phyloP scores from a whole-genome alignment of 2,113 vertebrate species.

The Willisornis vidua region DNA sequence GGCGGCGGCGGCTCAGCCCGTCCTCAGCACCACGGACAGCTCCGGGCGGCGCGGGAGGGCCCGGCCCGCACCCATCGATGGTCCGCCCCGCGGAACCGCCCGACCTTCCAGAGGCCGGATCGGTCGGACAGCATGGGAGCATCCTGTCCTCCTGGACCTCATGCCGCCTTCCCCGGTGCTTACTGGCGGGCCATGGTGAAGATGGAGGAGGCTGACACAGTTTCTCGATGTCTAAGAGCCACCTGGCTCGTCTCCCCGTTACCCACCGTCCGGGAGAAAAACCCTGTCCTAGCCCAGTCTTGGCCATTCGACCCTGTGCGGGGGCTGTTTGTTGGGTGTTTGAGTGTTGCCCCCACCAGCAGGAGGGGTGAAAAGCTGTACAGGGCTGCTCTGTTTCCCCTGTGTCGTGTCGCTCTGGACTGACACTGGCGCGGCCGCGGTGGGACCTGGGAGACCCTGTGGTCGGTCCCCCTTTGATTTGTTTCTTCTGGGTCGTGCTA shows the following conservation, averaged over 20 bases:
- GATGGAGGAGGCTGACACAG: neutral
- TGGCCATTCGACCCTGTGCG: neutral
- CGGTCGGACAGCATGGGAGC: accelerated
- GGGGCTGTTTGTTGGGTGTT: neutral
- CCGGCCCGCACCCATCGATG: neutral
- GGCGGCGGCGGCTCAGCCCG: neutral
- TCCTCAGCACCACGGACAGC: constrained; percentile 48
- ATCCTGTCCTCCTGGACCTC: too few species aligned
- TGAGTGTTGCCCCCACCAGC: too few species aligned
- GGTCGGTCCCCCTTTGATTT: neutral
- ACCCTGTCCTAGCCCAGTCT: neutral
- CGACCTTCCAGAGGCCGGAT: neutral
- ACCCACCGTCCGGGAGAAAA: neutral
- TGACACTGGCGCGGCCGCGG: neutral
- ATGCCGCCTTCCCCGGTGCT: neutral
- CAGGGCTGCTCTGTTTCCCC: neutral
- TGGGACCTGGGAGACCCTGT: neutral
- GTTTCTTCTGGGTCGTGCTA: neutral
- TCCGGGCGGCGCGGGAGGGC: neutral
- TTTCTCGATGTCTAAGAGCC: neutral
- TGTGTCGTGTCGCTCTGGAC: neutral
- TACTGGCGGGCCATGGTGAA: neutral
- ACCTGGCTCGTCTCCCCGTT: neutral
- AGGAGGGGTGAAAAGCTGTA: neutral
- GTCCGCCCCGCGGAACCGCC: too few species aligned